These are phyloP conservation scores for Rhincodon typus DNA, from an alignment of 2,797 vertebrate species.

Conservation along the genomic window DNA sequence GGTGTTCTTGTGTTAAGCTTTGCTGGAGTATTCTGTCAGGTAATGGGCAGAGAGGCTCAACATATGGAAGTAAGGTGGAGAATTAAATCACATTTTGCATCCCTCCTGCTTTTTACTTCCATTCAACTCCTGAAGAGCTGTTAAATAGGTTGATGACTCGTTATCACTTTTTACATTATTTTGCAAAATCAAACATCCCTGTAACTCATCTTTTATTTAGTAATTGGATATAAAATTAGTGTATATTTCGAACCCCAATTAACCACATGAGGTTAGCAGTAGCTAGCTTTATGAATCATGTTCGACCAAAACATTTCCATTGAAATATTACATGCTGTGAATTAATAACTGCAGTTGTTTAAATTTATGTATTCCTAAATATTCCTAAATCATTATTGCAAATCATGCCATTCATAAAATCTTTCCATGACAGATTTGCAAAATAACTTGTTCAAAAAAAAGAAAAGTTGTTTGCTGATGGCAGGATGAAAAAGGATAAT, in stretches of 20 bases:
- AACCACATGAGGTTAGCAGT: not conserved
- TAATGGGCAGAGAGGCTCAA: too few relatives aligned
- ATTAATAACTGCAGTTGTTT: not conserved
- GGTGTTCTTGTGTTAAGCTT: too few relatives aligned
- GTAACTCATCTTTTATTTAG: not conserved
- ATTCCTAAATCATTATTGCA: not conserved
- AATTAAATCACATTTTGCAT: not conserved
- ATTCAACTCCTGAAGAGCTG: not conserved
- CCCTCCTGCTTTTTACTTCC: not conserved
- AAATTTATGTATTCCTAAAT: not conserved
- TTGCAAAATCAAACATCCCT: not conserved
- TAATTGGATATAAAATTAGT: not conserved
- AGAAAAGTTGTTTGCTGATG: not conserved
- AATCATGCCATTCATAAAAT: not conserved
- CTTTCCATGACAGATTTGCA: not conserved
- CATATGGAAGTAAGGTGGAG: too few relatives aligned
- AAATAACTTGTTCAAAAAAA: slow-evolving; percentile 12
- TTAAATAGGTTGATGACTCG: not conserved
- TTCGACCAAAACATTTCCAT: not conserved
- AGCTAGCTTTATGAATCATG: not conserved
- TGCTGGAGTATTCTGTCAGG: too few relatives aligned
- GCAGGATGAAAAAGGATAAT: not conserved
- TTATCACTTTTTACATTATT: not conserved
- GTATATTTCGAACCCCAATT: not conserved
- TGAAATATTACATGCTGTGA: not conserved